A percentile compares a stretch with the other conserved stretches of the same genome.
phyloP scores from a whole-genome alignment of 2,888 invertebrate species.

The Ophraella communa region DNA sequence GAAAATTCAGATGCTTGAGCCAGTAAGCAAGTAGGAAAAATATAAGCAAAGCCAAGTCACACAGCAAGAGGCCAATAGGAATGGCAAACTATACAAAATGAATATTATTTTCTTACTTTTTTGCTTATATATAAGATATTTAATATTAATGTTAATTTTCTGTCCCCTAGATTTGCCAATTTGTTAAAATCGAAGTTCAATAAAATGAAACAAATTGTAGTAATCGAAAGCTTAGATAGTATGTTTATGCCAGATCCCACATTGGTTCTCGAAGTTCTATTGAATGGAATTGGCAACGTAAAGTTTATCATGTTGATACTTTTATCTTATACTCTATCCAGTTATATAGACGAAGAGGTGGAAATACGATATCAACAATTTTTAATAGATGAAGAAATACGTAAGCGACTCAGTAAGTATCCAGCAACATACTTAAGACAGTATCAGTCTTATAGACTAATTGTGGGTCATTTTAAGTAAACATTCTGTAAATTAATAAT shows the following conservation, averaged over 20 bases:
- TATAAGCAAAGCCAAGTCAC: no score
- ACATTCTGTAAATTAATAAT: no score
- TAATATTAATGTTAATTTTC: no score
- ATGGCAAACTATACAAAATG: no score
- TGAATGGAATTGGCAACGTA: slow-evolving; percentile 50
- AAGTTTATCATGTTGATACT: slow-evolving; percentile 50
- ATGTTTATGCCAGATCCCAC: slow-evolving; percentile 48
- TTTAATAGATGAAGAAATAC: slow-evolving; percentile 30
- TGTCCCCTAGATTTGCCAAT: slow-evolving; percentile 41
- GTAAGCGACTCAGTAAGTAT: slow-evolving; percentile 29
- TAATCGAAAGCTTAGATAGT: slow-evolving; percentile 51
- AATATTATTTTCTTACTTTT: no score
- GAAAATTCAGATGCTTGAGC: no score
- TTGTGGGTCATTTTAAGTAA: no score
- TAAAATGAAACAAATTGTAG: slow-evolving; percentile 1
- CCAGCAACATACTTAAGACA: no score
- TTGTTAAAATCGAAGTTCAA: slow-evolving; percentile 44
- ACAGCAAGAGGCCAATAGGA: no score
- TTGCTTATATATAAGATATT: no score
- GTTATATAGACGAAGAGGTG: slow-evolving; percentile 37
- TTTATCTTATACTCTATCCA: slow-evolving; percentile 40
- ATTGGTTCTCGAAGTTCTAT: slow-evolving; percentile 45
- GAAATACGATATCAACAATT: slow-evolving; percentile 22
- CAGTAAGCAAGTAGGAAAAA: no score
- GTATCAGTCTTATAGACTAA: no score